Percentiles rank a stretch among this genome's conserved stretches.
Conservation (phyloP, 2,888 invertebrate genomes). For the Acanthosoma haemorrhoidale region DNA sequence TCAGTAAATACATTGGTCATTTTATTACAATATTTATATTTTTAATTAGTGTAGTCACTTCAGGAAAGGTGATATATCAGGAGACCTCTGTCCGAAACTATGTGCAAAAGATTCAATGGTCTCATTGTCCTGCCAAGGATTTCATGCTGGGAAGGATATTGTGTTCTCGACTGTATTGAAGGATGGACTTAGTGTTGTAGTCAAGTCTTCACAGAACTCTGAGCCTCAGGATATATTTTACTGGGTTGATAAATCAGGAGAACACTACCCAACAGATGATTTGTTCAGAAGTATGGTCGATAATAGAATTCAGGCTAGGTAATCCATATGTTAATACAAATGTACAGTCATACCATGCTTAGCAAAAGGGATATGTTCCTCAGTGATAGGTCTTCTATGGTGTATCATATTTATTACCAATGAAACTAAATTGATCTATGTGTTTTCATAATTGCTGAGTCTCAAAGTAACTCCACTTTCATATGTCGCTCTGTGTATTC, state of each 20-base stretch:
- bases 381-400: too few relatives aligned
- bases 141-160: constrained; percentile 57
- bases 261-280: constrained; percentile 38
- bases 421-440: too few relatives aligned
- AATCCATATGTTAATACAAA: too few relatives aligned
- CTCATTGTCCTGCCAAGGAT: constrained; percentile 57
- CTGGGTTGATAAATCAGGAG: constrained; percentile 37
- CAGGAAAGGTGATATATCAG: constrained; percentile 22
- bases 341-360: too few relatives aligned
- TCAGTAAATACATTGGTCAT: constrained; percentile 13
- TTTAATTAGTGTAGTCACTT: constrained; percentile 36
- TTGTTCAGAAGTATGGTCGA: constrained; percentile 36
- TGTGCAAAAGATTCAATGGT: constrained; percentile 54
- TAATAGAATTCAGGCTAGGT: constrained; percentile 42
- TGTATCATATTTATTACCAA: too few relatives aligned
- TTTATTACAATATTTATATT: constrained; percentile 15
- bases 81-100: constrained; percentile 43
- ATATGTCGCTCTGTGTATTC: too few relatives aligned
- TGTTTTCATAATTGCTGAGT: too few relatives aligned
- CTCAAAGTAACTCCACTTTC: too few relatives aligned
- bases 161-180: constrained; percentile 58
- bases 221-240: constrained; percentile 35
- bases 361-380: too few relatives aligned
- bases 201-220: constrained; percentile 50
- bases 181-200: constrained; percentile 52